These are phyloP conservation scores for Galeruca laticollis DNA, from an alignment of 2,888 invertebrate genomes.

Conservation along the genomic window DNA sequence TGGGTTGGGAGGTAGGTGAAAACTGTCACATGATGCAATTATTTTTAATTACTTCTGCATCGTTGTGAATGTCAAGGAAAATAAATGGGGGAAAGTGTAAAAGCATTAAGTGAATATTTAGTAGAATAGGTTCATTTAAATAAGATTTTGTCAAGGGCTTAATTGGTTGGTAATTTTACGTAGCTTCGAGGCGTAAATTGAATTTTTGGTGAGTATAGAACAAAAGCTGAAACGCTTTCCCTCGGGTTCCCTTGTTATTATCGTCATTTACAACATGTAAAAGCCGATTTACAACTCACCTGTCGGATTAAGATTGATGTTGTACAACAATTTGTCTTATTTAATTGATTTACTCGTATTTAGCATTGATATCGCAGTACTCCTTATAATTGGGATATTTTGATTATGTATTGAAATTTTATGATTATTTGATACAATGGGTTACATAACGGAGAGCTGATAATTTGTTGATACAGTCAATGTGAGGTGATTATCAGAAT, in stretches of 20 bases:
- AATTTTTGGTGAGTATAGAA: background rate
- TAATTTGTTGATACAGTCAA: no score
- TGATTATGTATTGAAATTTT: no score
- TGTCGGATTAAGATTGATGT: background rate
- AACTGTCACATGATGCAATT: slow-evolving; percentile 32
- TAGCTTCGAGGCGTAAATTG: slow-evolving; percentile 3
- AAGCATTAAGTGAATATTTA: slow-evolving; percentile 27
- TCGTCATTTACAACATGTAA: background rate
- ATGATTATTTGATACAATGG: no score
- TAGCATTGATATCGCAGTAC: no score
- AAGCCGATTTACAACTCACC: background rate
- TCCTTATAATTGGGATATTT: no score
- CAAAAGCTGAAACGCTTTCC: background rate
- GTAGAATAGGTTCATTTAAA: slow-evolving; percentile 23
- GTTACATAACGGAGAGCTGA: no score
- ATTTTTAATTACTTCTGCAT: slow-evolving; percentile 40
- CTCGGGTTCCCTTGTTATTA: background rate
- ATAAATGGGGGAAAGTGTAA: slow-evolving; percentile 33
- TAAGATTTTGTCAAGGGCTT: slow-evolving; percentile 3
- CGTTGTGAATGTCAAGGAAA: slow-evolving; percentile 35
- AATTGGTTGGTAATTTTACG: slow-evolving; percentile 16
- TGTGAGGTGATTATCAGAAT: no score
- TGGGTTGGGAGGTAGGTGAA: slow-evolving; percentile 3
- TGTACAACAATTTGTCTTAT: slow-evolving; percentile 1
- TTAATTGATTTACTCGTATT: no score